Base-by-base conservation (phyloP, 2,888 invertebrate species). In the Amphipyra berbera region DNA sequence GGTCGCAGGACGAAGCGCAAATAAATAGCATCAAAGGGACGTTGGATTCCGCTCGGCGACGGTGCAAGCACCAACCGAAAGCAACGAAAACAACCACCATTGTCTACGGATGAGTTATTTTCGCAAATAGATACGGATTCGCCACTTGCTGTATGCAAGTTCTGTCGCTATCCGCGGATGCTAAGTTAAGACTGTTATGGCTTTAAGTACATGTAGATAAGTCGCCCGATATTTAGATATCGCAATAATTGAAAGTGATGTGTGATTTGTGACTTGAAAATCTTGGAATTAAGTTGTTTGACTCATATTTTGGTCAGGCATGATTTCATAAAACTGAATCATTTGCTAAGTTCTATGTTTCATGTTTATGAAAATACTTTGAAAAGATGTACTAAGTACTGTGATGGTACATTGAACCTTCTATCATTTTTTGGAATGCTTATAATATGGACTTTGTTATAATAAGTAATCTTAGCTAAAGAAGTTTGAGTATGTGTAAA, bases 21-120 rank as follows among this genome's bases (percentile, higher is more conserved):
- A 94, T 93, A 94, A 94, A 94, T 90, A 90, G 92, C 94, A 92
- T 94, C 94, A 94, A 95, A 94, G 93, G 90, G 88, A 93, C 86
- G 87, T 86, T 83, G 90, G 88, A 94, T 90, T 92, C 92, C 92
- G 85, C 82, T 79, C 85, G 83, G 80, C 85, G 85, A 85, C 85
- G 82, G 78, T 75, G 76, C 79, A 73, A 79, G 80, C 79, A 82
- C 82, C 84, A 80, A 79, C 76, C 81, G 79, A 89, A 91, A 86
- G 87, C 86, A 87, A 91, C 87, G 84, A 92, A 93, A 93, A 93
- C 93, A 89, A 90, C 88, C 71, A 83, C 92, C 88, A 94, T 95
- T 95, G 94, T 94, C 93, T 94, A 90, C 89, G 89, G 89, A 88
- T 90, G 90, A 90, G 92, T 90, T 94, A 92, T 92, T 93, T 93